These are phyloP conservation scores for Trissolcus basalis DNA, from an alignment of 1,140 invertebrate species.

Conservation along the genomic window DNA sequence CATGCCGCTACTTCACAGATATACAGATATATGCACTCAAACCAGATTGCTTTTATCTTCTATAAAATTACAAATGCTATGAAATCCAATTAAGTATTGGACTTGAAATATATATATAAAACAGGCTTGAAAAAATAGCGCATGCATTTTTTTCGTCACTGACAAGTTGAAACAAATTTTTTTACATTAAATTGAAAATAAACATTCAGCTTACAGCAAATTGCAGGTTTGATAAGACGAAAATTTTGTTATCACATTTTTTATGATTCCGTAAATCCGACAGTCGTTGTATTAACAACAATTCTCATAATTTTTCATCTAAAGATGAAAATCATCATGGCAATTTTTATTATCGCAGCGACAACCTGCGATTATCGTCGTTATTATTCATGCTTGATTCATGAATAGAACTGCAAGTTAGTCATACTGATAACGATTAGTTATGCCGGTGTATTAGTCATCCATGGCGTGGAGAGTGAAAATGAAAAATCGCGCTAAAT, in stretches of 20 bases:
- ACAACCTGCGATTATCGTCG: constrained; percentile 8
- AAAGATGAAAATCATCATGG: neutral
- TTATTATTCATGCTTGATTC: constrained; percentile 22
- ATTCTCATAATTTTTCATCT: neutral
- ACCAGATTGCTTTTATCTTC: neutral
- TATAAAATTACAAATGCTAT: neutral
- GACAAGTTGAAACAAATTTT: too few species aligned
- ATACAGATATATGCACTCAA: neutral
- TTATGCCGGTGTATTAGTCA: constrained; percentile 14
- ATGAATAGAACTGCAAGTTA: constrained; percentile 15
- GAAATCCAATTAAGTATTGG: neutral
- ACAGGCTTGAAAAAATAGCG: too few species aligned
- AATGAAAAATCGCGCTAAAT: neutral
- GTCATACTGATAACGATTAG: constrained; percentile 20
- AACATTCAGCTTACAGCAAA: too few species aligned
- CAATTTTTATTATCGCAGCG: constrained; percentile 8
- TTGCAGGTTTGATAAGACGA: too few species aligned
- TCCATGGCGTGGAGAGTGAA: neutral
- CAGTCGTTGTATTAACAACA: neutral
- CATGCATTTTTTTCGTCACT: too few species aligned
- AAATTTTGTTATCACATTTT: too few species aligned
- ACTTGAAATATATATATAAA: too few species aligned
- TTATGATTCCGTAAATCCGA: too few species aligned
- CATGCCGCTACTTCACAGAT: constrained; percentile 1
- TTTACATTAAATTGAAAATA: too few species aligned